Conservation (phyloP, 2,888 invertebrate species). For the Drosophila crucigera region DNA sequence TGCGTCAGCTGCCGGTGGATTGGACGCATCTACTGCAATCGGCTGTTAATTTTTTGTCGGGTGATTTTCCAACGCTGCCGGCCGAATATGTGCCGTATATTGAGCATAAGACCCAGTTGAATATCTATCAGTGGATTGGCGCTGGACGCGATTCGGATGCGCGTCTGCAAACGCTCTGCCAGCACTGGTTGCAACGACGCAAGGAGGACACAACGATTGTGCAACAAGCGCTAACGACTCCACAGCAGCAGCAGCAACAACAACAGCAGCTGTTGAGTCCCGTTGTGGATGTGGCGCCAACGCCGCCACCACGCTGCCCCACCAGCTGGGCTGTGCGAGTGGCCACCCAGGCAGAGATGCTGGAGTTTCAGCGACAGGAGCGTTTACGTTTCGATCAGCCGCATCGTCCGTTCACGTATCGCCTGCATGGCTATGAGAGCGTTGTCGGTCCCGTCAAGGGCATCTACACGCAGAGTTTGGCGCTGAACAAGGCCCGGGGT, state of each 20-base stretch:
- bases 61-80: constrained; percentile 92
- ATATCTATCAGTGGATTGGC: constrained; percentile 93
- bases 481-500: constrained; percentile 90
- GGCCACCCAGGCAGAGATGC: constrained; percentile 91
- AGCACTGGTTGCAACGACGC: constrained; percentile 91
- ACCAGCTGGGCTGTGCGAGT: constrained; percentile 94
- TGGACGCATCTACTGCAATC: constrained; percentile 92
- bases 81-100: constrained; percentile 95
- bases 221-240: constrained; percentile 6
- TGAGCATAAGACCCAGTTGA: constrained; percentile 91
- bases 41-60: constrained; percentile 93
- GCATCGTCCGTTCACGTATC: constrained; percentile 95
- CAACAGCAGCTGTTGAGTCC: constrained; percentile 21
- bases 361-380: constrained; percentile 92
- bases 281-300: constrained; percentile 82
- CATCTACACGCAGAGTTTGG: constrained; percentile 89
- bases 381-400: constrained; percentile 93
- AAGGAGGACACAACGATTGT: constrained; percentile 68
- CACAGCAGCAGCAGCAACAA: constrained; percentile 37
- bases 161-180: constrained; percentile 90
- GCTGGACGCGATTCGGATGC: constrained; percentile 95
- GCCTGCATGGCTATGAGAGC: constrained; percentile 93
- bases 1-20: constrained; percentile 85
- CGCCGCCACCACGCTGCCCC: constrained; percentile 88
- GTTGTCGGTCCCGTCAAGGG: constrained; percentile 94